These are phyloP conservation scores for Ectemnius continuus DNA, from an alignment of 2,888 invertebrate species.

Conservation along the genomic window DNA sequence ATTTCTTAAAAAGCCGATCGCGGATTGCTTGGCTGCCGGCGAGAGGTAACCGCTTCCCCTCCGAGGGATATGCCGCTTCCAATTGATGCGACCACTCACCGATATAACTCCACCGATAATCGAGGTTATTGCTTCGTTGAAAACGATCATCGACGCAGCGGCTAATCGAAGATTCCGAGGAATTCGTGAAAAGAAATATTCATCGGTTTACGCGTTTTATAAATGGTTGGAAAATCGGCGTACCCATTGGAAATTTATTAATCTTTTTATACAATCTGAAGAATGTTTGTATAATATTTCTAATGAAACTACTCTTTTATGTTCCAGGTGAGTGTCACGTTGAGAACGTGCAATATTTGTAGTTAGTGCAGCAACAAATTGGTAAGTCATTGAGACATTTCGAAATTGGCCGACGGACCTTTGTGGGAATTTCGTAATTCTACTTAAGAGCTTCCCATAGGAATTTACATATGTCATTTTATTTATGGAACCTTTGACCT, in stretches of 20 bases:
- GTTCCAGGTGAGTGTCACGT: slow-evolving; percentile 53
- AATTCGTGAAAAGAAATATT: not conserved
- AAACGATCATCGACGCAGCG: not conserved
- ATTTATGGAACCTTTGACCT: too few relatives aligned
- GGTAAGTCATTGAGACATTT: slow-evolving; percentile 25
- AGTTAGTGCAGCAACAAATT: too few relatives aligned
- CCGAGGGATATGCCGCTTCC: slow-evolving; percentile 37
- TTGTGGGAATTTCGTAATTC: too few relatives aligned
- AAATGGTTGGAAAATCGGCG: not conserved
- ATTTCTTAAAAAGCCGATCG: slow-evolving; percentile 35
- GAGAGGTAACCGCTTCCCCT: too few relatives aligned
- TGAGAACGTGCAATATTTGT: too few relatives aligned
- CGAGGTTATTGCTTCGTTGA: not conserved
- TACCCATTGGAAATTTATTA: not conserved
- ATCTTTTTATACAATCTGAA: not conserved
- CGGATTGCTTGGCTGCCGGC: slow-evolving; percentile 21
- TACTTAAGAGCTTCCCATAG: too few relatives aligned
- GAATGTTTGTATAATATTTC: not conserved
- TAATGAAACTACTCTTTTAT: slow-evolving; percentile 14
- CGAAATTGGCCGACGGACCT: too few relatives aligned
- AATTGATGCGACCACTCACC: slow-evolving; percentile 44
- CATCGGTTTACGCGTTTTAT: not conserved
- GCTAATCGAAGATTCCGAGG: not conserved
- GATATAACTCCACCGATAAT: not conserved
- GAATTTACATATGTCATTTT: too few relatives aligned